Conservation (phyloP, 2,888 invertebrate genomes). For the Ctena decussata region DNA sequence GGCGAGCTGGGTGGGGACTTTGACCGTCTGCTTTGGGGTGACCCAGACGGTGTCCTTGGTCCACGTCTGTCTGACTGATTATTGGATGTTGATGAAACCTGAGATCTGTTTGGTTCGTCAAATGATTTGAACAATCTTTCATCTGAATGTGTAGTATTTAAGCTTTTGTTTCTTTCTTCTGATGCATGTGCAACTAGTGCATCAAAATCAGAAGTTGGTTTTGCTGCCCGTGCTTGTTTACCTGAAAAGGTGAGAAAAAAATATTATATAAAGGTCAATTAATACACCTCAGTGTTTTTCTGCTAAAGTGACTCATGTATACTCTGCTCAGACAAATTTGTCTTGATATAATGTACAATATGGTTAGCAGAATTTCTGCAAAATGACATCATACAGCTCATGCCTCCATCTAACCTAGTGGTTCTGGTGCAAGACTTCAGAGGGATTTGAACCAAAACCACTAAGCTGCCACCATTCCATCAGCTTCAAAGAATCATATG, state of each 20-base stretch:
- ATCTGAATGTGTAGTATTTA: slow-evolving; percentile 33
- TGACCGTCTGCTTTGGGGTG: slow-evolving; percentile 27
- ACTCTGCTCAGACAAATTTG: too few relatives aligned
- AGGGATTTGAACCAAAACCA: too few relatives aligned
- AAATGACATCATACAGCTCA: too few relatives aligned
- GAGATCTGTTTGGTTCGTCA: slow-evolving; percentile 18
- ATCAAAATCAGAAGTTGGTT: slow-evolving; percentile 91
- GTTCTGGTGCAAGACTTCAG: too few relatives aligned
- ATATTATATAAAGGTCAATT: too few relatives aligned
- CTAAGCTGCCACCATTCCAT: too few relatives aligned
- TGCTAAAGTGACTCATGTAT: too few relatives aligned
- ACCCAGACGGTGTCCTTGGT: background rate
- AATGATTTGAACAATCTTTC: slow-evolving; percentile 59
- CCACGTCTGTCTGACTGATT: background rate
- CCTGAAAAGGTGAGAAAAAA: background rate
- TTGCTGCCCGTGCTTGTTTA: background rate
- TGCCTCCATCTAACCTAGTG: too few relatives aligned
- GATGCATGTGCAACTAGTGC: slow-evolving; percentile 97
- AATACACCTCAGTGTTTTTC: too few relatives aligned
- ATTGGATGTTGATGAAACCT: background rate
- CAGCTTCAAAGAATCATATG: too few relatives aligned
- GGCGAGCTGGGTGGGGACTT: slow-evolving; percentile 57
- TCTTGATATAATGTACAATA: too few relatives aligned
- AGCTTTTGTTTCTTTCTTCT: slow-evolving; percentile 92
- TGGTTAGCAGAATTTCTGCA: too few relatives aligned